Evolutionary conservation across 2,797 vertebrate genomes (phyloP), one percentile per base, ranked within the genome.

Genomic region (Hapalemur alaotrensis): DNA sequence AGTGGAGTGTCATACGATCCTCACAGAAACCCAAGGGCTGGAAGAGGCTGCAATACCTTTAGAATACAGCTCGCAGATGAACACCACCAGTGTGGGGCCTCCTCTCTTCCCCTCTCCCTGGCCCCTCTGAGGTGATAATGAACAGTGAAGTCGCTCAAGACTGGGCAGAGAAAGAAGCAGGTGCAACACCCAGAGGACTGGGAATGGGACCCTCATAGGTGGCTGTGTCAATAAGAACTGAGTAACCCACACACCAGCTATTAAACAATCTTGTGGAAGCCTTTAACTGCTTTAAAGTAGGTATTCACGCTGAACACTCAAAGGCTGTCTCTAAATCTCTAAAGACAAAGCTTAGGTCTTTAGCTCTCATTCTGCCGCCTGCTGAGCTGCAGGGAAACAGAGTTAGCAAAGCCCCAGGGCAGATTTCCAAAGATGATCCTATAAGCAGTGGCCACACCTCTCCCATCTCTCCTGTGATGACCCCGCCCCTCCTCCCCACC

Each of bases 191-290:
- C 50, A n/a, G 22, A 17, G 5, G 43, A 65, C 32, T 5, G n/a
- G 54, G 85, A 54, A n/a, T 23, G 38, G 43, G 43, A 14, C 38
- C 9, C 14, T 70, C 38, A 1, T 57, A 82, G 43, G 41, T 41
- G 35, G 54, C 54, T 59, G 7, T 69, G 88, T 69, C 20, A 18
- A 17, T 38, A 38, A 32, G 81, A 90, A 41, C 73, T 22, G 57
- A 67, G 78, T 65, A 59, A 79, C 75, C 83, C 94, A 59, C 89
- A 89, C 10, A 63, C 11, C 41, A 35, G 91, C 97, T 35, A 59
- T 65, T 69, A 35, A 96, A 92, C 50, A 0, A 1, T 93, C 89
- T 85, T 46, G 32, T 54, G 8, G 0, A 67, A 92, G 43, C 35
- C 82, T 6, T 4, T n/a, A 70, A 78, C 95, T 73, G 84, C 89